Evolutionary conservation across 2,888 invertebrate genomes (phyloP).

Genomic region (Plebejus anna): DNA sequence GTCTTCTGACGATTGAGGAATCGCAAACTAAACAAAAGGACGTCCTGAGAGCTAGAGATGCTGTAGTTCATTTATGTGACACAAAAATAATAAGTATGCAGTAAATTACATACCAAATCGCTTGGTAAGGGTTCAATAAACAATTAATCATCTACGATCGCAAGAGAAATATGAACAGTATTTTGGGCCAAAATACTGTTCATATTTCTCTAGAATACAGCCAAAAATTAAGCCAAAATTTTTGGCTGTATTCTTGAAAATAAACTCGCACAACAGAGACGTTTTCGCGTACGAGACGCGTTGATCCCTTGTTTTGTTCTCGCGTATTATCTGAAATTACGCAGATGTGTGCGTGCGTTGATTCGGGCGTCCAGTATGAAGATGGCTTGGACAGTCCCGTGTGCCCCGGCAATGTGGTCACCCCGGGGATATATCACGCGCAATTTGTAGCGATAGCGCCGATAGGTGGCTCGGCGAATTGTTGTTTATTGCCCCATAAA

Average conservation of each 20-base stretch:
- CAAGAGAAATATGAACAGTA: background rate
- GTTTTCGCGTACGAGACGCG: background rate
- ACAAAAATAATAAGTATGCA: too few relatives aligned
- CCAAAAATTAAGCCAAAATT: too few relatives aligned
- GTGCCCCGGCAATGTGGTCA: background rate
- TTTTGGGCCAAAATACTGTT: background rate
- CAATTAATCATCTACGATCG: background rate
- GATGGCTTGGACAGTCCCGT: slow-evolving; percentile 38
- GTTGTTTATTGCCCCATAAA: slow-evolving; percentile 69
- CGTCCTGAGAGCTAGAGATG: too few relatives aligned
- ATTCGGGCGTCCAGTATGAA: background rate
- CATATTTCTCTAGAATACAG: background rate
- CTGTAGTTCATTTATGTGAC: too few relatives aligned
- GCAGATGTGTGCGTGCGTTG: background rate
- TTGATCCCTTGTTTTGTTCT: background rate
- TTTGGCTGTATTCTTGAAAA: background rate
- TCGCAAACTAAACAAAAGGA: too few relatives aligned
- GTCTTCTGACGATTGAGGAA: background rate
- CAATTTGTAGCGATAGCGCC: slow-evolving; percentile 75
- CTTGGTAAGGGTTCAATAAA: background rate
- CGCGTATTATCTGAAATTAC: background rate
- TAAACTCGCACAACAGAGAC: background rate
- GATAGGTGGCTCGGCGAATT: slow-evolving; percentile 58
- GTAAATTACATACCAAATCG: too few relatives aligned
- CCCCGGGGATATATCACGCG: slow-evolving; percentile 64